Base-by-base conservation (phyloP, 2,888 invertebrate species). In the Heteromyza rotundicornis region DNA sequence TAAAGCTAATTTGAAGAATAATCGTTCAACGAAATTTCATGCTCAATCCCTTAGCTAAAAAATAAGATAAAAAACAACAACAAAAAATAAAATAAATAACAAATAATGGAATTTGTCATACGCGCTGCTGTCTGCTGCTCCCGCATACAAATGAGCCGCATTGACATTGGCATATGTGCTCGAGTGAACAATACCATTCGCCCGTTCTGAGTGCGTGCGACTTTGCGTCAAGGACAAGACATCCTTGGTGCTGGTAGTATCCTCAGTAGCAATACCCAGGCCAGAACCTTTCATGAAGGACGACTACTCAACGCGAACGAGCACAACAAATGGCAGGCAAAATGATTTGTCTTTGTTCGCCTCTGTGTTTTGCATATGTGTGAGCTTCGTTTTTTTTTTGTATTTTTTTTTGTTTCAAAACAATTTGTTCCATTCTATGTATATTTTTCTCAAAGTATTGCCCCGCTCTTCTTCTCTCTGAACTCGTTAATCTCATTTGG, bases 51-150 rank as follows among this genome's bases (percentile, higher is more conserved):
- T 32, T 12, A 5, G 12, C 32, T 8, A 40, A 40, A 40, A 40
- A n/a, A n/a, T n/a, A 40, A 40, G 40, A 40, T 12, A n/a, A 8
- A 40, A 3, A n/a, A n/a, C 40, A 40, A 40, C 3, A n/a, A n/a
- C 40, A 3, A 3, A 7, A n/a, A 40, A n/a, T n/a, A 40, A 3
- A 36, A 52, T 57, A 59, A 63, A 63, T 53, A 59, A 24, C 56
- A 50, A 54, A 59, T 59, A 55, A 55, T 62, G 49, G 55, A 62
- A 59, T 62, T 62, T 59, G 59, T 62, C 62, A 62, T 62, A 62
- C 59, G 62, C 55, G 58, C 62, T 51, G 40, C 20, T 47, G 51
- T 44, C 22, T 19, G 53, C 40, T 57, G 50, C 59, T 20, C 27
- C 55, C 55, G 62, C 62, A 62, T 62, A 55, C 62, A 62, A 62